Evolutionary conservation across 2,797 vertebrate species (phyloP).

Genomic region (Malacoraja senta): DNA sequence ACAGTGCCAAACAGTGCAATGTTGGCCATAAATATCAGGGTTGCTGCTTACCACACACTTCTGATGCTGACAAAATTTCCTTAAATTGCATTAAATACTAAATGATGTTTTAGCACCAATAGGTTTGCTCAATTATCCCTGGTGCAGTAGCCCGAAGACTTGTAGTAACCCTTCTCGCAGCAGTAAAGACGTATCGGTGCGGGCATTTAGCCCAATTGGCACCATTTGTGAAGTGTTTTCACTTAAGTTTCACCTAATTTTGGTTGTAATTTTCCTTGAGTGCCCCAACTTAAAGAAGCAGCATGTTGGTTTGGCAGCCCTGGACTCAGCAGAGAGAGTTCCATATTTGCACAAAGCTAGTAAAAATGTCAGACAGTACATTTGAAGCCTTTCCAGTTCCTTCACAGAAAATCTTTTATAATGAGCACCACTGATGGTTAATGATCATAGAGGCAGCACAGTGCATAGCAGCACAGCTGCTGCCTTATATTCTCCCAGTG

Average conservation of each 20-base stretch:
- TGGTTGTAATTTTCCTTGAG: no score
- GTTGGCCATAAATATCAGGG: not conserved
- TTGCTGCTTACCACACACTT: not conserved
- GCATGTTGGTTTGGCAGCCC: no score
- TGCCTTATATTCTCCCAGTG: no score
- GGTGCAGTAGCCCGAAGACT: not conserved
- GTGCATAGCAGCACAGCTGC: no score
- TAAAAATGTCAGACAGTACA: not conserved
- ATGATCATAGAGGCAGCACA: no score
- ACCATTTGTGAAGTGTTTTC: not conserved
- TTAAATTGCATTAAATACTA: not conserved
- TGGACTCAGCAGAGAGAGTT: not conserved
- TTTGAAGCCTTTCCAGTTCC: not conserved
- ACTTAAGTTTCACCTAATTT: not conserved
- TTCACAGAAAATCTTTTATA: not conserved
- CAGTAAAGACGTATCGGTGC: no score
- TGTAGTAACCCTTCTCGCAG: not conserved
- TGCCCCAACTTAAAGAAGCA: not conserved
- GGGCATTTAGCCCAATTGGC: not conserved
- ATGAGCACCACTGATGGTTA: not conserved
- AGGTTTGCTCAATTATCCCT: not conserved
- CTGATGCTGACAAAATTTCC: not conserved
- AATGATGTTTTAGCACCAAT: not conserved
- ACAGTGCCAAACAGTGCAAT: not conserved
- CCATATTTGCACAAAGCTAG: not conserved